A percentile compares a stretch with the other conserved stretches of the same genome.
Conservation (phyloP, 2,113 vertebrate species). For the Bolborhynchus lineola region DNA sequence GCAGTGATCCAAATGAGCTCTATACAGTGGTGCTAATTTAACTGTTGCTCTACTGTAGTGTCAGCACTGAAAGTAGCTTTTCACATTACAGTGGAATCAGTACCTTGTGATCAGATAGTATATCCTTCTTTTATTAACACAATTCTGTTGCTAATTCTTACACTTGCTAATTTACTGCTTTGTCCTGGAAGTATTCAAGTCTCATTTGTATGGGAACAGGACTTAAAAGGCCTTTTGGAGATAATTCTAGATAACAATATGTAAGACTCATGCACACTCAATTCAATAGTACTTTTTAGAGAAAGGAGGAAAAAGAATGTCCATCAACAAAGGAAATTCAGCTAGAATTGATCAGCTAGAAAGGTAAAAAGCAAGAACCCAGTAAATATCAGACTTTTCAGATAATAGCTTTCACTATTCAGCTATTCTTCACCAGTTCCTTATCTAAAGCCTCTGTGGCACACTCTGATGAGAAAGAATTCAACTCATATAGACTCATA, state of each 20-base stretch:
- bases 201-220: conserved; percentile 19
- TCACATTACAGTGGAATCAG: not conserved
- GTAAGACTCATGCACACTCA: not conserved
- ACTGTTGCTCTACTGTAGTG: not conserved
- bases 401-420: not conserved
- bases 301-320: not conserved
- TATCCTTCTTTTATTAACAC: not conserved
- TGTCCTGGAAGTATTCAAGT: not conserved
- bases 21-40: not conserved
- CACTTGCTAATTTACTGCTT: not conserved
- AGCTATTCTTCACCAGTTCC: not conserved
- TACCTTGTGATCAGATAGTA: not conserved
- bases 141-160: not conserved
- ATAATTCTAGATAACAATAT: not conserved
- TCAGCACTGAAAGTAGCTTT: not conserved
- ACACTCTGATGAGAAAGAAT: not conserved
- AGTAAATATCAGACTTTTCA: conserved; percentile 42
- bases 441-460: conserved; percentile 29
- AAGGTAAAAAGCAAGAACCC: conserved; percentile 26
- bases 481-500: not conserved
- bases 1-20: not conserved
- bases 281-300: not conserved
- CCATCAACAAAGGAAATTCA: not conserved
- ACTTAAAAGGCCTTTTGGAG: not conserved
- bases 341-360: conserved; percentile 4